phyloP scores from a whole-genome alignment of 1,140 invertebrate species.

The Hetaerina americana region DNA sequence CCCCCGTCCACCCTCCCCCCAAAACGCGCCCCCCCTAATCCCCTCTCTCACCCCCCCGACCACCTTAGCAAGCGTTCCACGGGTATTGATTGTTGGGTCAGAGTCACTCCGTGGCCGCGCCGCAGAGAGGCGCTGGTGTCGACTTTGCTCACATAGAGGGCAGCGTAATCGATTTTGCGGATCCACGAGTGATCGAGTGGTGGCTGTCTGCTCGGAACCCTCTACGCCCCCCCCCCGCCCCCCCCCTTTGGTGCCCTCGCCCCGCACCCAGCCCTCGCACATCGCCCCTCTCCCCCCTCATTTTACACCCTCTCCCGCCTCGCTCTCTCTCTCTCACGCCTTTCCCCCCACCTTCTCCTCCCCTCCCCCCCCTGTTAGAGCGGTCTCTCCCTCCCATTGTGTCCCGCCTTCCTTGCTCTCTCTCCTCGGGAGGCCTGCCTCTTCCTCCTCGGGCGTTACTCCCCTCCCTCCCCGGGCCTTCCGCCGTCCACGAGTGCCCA shows the following conservation, averaged over 20 bases:
- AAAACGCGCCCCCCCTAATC: background rate
- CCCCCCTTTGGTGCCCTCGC: background rate
- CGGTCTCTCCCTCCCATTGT: background rate
- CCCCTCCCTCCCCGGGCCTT: background rate
- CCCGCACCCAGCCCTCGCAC: background rate
- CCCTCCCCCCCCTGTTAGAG: background rate
- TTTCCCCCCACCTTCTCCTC: background rate
- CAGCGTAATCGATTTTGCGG: background rate
- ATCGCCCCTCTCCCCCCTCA: background rate
- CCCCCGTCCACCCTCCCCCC: background rate
- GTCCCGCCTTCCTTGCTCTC: too few species aligned
- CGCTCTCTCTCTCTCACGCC: background rate
- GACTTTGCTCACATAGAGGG: background rate
- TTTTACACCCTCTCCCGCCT: background rate
- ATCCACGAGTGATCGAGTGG: background rate
- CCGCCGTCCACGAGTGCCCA: too few species aligned
- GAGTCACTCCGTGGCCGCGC: background rate
- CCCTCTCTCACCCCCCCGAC: background rate
- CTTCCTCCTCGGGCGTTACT: background rate
- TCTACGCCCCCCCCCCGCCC: background rate
- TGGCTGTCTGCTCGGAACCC: background rate
- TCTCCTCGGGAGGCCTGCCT: background rate
- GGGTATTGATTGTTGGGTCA: background rate
- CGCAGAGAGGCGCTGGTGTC: background rate
- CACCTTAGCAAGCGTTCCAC: background rate